phyloP scores from a whole-genome alignment of 1,140 invertebrate genomes.

The Dendroctonus ponderosae region DNA sequence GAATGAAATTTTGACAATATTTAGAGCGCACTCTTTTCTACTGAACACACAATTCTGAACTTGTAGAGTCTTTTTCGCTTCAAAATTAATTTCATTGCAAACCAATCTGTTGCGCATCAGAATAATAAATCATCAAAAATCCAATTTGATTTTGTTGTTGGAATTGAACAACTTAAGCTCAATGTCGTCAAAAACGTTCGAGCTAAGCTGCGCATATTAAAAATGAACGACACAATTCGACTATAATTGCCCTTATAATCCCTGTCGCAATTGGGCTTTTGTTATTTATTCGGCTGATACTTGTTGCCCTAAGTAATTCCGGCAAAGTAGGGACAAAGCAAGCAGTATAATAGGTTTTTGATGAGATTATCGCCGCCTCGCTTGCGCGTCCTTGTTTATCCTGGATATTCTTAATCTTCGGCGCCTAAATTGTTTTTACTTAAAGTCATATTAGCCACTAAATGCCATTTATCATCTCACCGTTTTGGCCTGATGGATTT shows the following conservation, averaged over 20 bases:
- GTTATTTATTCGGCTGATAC: conserved; percentile 16
- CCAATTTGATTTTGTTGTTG: no score
- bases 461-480: neutral
- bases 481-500: conserved; percentile 4
- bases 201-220: neutral
- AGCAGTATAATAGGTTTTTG: conserved; percentile 27
- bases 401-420: conserved; percentile 23
- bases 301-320: conserved; percentile 23
- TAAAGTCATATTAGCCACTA: conserved; percentile 16
- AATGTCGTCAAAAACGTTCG: neutral
- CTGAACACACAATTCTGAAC: no score
- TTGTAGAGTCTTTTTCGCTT: no score
- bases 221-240: neutral
- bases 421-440: conserved; percentile 20
- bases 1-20: no score
- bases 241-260: conserved; percentile 2
- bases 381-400: conserved; percentile 18
- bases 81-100: no score
- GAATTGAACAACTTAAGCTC: no score
- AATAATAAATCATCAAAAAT: no score
- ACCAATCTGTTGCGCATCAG: no score
- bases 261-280: conserved; percentile 14
- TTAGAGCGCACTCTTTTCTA: no score
- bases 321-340: conserved; percentile 15
- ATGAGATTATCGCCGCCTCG: conserved; percentile 26